These are phyloP conservation scores for Ypsolopha scabrella DNA, from an alignment of 2,888 invertebrate genomes.

Conservation along the genomic window DNA sequence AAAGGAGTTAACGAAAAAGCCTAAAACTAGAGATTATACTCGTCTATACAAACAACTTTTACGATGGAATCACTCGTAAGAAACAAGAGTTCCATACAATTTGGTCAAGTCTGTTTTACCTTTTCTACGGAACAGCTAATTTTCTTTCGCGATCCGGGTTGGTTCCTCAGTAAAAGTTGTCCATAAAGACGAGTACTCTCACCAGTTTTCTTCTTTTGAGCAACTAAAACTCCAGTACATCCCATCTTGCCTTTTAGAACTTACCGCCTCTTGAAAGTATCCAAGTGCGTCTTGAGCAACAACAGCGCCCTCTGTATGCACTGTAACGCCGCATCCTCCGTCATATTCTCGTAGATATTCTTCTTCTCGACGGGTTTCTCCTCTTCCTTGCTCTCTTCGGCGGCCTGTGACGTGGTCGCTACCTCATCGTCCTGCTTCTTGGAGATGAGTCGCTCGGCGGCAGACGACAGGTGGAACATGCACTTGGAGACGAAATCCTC, in stretches of 20 bases:
- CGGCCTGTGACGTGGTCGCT: conserved; percentile 17
- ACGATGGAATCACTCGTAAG: too few relatives aligned
- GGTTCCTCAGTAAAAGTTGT: too few relatives aligned
- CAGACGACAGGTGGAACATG: conserved; percentile 90
- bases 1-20: too few relatives aligned
- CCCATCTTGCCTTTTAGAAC: background rate
- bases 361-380: conserved; percentile 51
- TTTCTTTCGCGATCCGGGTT: too few relatives aligned
- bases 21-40: too few relatives aligned
- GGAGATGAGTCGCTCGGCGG: conserved; percentile 77
- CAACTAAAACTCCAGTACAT: too few relatives aligned
- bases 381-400: conserved; percentile 25
- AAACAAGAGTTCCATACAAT: too few relatives aligned
- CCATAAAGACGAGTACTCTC: too few relatives aligned
- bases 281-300: conserved; percentile 91
- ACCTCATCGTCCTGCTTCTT: conserved; percentile 40
- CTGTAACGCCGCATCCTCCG: conserved; percentile 84
- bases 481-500: conserved; percentile 94
- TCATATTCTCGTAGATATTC: conserved; percentile 62
- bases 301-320: conserved; percentile 92
- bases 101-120: too few relatives aligned
- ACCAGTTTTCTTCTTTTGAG: too few relatives aligned
- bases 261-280: conserved; percentile 86
- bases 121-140: too few relatives aligned
- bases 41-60: too few relatives aligned